These are phyloP conservation scores for Turdus rufiventris DNA, from an alignment of 2,113 vertebrate species.

Conservation along the genomic window DNA sequence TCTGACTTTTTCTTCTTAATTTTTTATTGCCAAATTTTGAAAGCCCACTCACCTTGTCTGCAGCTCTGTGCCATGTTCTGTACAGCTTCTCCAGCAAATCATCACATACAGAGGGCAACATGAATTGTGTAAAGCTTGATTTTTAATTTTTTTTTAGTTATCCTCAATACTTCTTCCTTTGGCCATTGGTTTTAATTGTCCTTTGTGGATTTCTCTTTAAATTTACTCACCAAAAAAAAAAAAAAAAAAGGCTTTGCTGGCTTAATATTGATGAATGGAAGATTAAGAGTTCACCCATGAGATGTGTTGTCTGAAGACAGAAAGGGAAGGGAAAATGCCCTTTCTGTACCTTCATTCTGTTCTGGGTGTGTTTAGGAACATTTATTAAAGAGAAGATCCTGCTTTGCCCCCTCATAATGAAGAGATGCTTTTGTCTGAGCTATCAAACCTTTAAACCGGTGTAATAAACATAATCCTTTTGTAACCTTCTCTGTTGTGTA, in stretches of 20 bases:
- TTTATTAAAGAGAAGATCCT: background rate
- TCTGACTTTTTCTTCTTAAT: background rate
- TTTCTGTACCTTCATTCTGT: background rate
- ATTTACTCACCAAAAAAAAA: background rate
- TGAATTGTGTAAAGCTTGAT: background rate
- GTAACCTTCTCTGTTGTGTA: background rate
- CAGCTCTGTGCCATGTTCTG: rapidly evolving
- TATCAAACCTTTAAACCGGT: background rate
- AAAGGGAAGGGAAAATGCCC: background rate
- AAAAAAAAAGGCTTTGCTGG: background rate
- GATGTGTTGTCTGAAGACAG: background rate
- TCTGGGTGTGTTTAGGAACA: background rate
- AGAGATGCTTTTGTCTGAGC: background rate
- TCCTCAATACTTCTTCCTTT: background rate
- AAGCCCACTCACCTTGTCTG: rapidly evolving
- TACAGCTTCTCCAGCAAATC: background rate
- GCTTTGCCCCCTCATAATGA: background rate
- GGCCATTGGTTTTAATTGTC: background rate
- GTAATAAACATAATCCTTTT: conserved; percentile 46
- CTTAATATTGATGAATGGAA: background rate
- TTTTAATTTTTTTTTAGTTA: background rate
- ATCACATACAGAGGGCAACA: background rate
- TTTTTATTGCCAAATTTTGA: background rate
- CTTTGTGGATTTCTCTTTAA: background rate
- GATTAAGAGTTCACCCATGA: background rate